A percentile compares a stretch with the other conserved stretches of the same genome.
These are phyloP conservation scores for Phasianus colchicus DNA, from an alignment of 2,113 vertebrate species.

Conservation along the genomic window DNA sequence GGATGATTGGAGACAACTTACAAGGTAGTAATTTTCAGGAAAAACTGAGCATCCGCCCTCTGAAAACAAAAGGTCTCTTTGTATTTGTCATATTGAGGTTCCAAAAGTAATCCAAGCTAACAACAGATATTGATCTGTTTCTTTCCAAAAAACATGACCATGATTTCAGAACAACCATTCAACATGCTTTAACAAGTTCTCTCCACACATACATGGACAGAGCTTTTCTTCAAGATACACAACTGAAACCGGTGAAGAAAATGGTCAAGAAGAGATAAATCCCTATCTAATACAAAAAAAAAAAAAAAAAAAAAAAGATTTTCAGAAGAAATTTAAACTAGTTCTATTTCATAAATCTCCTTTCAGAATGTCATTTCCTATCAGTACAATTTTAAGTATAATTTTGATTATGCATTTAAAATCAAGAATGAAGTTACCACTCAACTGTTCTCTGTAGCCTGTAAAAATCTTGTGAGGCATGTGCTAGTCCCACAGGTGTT, in stretches of 20 bases:
- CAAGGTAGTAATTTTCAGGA: neutral
- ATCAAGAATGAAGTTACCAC: constrained; percentile 7
- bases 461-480: neutral
- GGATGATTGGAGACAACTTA: neutral
- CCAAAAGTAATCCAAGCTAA: neutral
- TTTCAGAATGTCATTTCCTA: neutral
- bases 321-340: neutral
- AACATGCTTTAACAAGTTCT: neutral
- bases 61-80: constrained; percentile 7
- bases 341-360: neutral
- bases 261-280: neutral
- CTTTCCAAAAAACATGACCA: neutral
- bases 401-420: neutral
- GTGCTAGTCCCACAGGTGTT: constrained; percentile 29
- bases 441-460: neutral
- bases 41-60: neutral
- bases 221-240: neutral
- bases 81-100: neutral
- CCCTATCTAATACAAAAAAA: neutral
- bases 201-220: neutral
- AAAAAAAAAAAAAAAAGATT: neutral
- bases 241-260: neutral
- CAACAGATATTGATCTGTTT: neutral
- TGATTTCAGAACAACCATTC: neutral
- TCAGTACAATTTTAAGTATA: neutral